A percentile compares a stretch with the other conserved stretches of the same genome.
These are phyloP conservation scores for human (Homo sapiens) DNA, from an alignment of 2,113 vertebrate species.

Conservation along the genomic window GRCh38 chr2:214410501-214411000, in stretches of 20 bases:
- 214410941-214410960: slow-evolving; percentile 32
- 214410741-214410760: background rate
- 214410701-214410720: slow-evolving; percentile 57
- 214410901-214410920: slow-evolving; percentile 55
- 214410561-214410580: slow-evolving; percentile 58
- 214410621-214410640: slow-evolving; percentile 83
- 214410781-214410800: background rate
- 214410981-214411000: background rate
- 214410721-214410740: slow-evolving; percentile 71
- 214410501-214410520: slow-evolving; percentile 39
- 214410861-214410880: slow-evolving; percentile 62
- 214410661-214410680: slow-evolving; percentile 61
- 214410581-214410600: slow-evolving; percentile 86
- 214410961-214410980: slow-evolving; percentile 54
- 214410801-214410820: slow-evolving; percentile 47
- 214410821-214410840: slow-evolving; percentile 69
- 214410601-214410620: slow-evolving; percentile 86
- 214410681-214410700: background rate
- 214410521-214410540: slow-evolving; percentile 54
- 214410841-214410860: slow-evolving; percentile 71
- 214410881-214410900: slow-evolving; percentile 73
- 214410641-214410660: slow-evolving; percentile 67
- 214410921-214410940: background rate
- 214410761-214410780: slow-evolving; percentile 6
- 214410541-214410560: slow-evolving; percentile 45